Evolutionary conservation across 2,888 invertebrate genomes (phyloP).

Genomic region (Drosophila limbata): DNA sequence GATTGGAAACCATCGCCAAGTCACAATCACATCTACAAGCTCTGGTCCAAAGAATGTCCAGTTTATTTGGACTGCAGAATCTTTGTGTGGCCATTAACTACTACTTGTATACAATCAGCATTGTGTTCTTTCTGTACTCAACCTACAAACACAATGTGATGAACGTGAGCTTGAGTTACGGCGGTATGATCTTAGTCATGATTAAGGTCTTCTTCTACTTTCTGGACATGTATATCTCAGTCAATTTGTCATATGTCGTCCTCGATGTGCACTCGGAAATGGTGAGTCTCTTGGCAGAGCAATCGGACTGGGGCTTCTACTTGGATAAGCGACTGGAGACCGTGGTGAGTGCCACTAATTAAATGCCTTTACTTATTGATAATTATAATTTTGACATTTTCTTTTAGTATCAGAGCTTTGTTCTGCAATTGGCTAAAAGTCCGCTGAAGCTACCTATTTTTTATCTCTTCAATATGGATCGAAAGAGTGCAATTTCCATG

Average conservation of each 20-base stretch:
- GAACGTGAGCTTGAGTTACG: not conserved
- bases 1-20: not conserved
- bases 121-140: not conserved
- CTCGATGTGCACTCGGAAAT: constrained; percentile 10
- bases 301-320: not conserved
- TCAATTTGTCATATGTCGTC: not conserved
- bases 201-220: not conserved
- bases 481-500: not conserved
- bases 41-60: not conserved
- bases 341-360: not conserved
- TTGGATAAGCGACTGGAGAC: constrained; percentile 4
- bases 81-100: not conserved
- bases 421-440: not conserved
- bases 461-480: not conserved
- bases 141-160: not conserved
- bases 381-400: not conserved
- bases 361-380: not conserved
- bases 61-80: constrained; percentile 1
- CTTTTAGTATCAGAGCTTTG: constrained; percentile 1
- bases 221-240: not conserved
- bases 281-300: not conserved
- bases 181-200: not conserved
- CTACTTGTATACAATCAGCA: not conserved
- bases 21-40: not conserved
- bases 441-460: not conserved